phyloP scores from a whole-genome alignment of 2,113 vertebrate species.

The Chloropsis cyanopogon region DNA sequence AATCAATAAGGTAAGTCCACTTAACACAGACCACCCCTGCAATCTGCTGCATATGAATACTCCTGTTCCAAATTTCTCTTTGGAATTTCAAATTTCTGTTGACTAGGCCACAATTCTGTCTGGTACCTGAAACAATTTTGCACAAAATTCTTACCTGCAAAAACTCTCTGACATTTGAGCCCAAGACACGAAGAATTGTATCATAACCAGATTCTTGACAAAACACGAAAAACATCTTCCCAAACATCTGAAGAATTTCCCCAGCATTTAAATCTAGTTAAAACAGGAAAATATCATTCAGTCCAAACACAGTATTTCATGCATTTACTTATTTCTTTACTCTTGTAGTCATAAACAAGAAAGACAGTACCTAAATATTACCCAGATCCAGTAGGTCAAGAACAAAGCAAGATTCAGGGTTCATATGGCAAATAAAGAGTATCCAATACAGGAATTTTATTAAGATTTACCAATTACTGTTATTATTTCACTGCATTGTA shows the following conservation, averaged over 20 bases:
- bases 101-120: background rate
- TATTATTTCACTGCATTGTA: background rate
- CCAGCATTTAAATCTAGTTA: constrained; percentile 91
- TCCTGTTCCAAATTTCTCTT: background rate
- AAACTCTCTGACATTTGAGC: constrained; percentile 97
- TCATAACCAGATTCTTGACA: constrained; percentile 99
- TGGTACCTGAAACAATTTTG: background rate
- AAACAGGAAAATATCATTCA: background rate
- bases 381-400: background rate
- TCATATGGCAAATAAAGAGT: background rate
- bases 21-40: background rate
- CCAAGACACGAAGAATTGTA: constrained; percentile 93
- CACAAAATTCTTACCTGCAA: constrained; percentile 83
- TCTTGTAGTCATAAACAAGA: background rate
- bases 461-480: background rate
- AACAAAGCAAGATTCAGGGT: background rate
- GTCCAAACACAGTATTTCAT: background rate
- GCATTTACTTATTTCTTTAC: background rate
- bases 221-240: constrained; percentile 99
- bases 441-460: background rate
- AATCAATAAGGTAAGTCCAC: background rate
- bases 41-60: background rate
- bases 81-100: background rate
- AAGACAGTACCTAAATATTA: background rate
- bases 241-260: constrained; percentile 97